Evolutionary conservation across 2,797 vertebrate genomes (phyloP), one percentile per base, ranked within the genome.

Genomic region (Pteropus rufus): DNA sequence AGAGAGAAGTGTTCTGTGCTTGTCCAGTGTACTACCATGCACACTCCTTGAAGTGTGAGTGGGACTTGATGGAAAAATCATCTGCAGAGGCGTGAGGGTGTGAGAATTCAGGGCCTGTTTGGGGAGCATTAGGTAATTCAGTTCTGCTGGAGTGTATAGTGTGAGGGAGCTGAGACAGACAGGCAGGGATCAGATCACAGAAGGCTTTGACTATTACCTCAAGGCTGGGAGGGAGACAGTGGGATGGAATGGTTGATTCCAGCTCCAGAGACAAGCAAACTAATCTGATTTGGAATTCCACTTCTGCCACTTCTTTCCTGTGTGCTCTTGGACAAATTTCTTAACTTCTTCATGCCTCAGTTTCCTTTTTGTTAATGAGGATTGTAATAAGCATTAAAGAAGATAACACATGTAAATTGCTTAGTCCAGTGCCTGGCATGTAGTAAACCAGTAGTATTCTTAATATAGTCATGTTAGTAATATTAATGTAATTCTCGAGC

Each of bases 321-420:
- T 79, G 31, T 79, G n/a, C 19, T 73, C 6, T n/a, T 90, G n/a
- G 52, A 60, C 54, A 77, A 64, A 44, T 77, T 54, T 44, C 41
- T 67, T 81, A 83, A 82, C 10, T 60, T 91, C 52, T 60, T 80
- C n/a, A 24, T 91, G 39, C 79, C 88, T 93, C 41, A n/a, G 29
- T 86, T 81, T 94, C 58, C 52, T 90, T 92, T 90, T 31, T 83
- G 29, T 87, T 62, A 90, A 26, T 83, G 81, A 85, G 46, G 9
- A 44, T 64, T 64, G 18, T 41, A 64, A 80, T 49, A 84, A 73
- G 62, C 23, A 41, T 77, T 94, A 75, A 84, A 54, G 80, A 85
- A n/a, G 39, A 72, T 82, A 65, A 77, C 3, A 2, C 64, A 21
- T 83, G 29, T 77, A 75, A 70, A 85, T 64, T 94, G 39, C 46